Evolutionary conservation across 92 coral and sea anemone genomes (phyloP), one percentile per base, ranked within the genome.

Genomic region (Zoanthus sansibaricus): DNA sequence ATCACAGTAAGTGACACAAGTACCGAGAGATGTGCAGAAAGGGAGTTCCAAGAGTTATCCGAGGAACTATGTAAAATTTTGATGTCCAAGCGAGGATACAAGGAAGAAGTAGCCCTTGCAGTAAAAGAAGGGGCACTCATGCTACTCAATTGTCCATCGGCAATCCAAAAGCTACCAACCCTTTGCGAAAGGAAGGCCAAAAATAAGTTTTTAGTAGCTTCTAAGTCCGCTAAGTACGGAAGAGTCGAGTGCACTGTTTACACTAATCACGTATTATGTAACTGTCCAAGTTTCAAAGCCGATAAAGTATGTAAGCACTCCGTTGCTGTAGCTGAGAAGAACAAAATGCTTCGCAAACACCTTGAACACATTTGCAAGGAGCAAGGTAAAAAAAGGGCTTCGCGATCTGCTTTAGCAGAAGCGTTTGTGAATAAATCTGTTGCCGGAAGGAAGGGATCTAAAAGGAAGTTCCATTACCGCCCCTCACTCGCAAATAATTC

Each of bases 311-410:
- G 80, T 71, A 84, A 84, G 70, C 88, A 84, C 77, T 72, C 80
- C 42, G 67, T 84, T 46, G 88, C 88, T 72, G 88, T 84, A n/a
- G 88, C 80, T 47, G 87, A 83, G 47, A 66, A 82, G 54, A 87
- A 18, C 79, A 69, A 56, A 1, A 56, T 56, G 64, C 64, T 56
- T 56, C 1, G 64, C 64, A 56, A 71, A 67, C 84, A 83, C 82
- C 82, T 37, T 69, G 82, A 71, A 48, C 52, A 48, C 52, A 48
- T 48, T 48, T 48, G 52, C 9, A 48, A 48, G 52, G 52, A 9
- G 52, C 52, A 48, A 9, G 52, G 52, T 48, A 48, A 48, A 48
- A 48, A 9, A 48, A 48, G 0, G 0, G 52, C 0, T 0, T 48
- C 52, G 52, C 52, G 52, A 48, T 48, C 52, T 48, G 52, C 52